Evolutionary conservation across 2,888 invertebrate genomes (phyloP).

Genomic region (Trypoxylon attenuatum): DNA sequence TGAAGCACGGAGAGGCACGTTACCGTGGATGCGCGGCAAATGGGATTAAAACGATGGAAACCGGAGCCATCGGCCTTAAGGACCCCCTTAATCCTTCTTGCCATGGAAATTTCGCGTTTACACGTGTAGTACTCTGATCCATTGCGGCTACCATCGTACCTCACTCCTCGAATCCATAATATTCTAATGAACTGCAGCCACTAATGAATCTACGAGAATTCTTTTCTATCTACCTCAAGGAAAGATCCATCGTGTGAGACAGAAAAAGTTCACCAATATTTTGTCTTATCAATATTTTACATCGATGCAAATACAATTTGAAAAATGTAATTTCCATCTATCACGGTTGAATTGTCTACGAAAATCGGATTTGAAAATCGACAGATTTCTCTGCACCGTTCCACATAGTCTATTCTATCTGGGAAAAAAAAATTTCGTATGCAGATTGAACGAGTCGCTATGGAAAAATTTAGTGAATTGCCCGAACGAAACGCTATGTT

Average conservation of each 20-base stretch:
- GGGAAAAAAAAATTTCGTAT: too few species aligned
- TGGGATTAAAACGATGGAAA: constrained; percentile 40
- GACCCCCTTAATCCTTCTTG: constrained; percentile 24
- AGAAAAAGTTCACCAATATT: too few species aligned
- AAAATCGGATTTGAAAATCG: neutral
- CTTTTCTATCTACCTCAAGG: too few species aligned
- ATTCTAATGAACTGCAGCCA: neutral
- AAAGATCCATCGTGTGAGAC: too few species aligned
- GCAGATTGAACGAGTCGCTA: too few species aligned
- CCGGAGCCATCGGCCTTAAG: constrained; percentile 27
- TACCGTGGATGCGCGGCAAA: constrained; percentile 42
- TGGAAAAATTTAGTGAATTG: too few species aligned
- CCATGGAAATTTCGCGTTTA: constrained; percentile 23
- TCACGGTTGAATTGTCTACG: too few species aligned
- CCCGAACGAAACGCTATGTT: too few species aligned
- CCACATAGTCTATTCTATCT: neutral
- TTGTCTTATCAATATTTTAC: too few species aligned
- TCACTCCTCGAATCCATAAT: neutral
- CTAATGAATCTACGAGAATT: neutral
- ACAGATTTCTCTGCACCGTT: neutral
- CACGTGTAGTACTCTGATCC: too few species aligned
- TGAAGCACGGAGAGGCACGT: constrained; percentile 13
- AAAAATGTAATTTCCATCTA: too few species aligned
- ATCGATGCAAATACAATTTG: too few species aligned
- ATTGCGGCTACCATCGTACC: neutral